These are phyloP conservation scores for Prosapia bicincta DNA, from an alignment of 2,888 invertebrate species.

Conservation along the genomic window DNA sequence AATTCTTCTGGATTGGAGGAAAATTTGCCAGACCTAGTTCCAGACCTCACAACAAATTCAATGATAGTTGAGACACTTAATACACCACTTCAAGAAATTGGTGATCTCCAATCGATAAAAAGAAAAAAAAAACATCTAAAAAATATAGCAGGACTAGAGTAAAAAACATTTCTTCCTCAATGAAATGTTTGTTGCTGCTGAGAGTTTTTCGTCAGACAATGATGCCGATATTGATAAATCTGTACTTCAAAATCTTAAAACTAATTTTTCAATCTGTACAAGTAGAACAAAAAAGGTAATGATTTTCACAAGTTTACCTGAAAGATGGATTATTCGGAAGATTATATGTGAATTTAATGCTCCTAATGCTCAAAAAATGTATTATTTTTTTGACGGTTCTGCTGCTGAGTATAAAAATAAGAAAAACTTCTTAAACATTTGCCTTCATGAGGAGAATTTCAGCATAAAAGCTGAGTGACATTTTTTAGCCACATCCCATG, in stretches of 20 bases:
- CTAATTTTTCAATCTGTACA: constrained; percentile 20
- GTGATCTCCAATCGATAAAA: constrained; percentile 7
- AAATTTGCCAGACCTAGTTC: neutral
- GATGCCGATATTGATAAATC: too few relatives aligned
- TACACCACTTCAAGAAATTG: too few relatives aligned
- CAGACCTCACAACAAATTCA: neutral
- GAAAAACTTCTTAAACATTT: too few relatives aligned
- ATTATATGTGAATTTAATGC: constrained; percentile 12
- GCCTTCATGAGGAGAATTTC: too few relatives aligned
- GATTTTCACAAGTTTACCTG: constrained; percentile 15
- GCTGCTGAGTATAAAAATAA: too few relatives aligned
- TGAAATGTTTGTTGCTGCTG: constrained; percentile 12
- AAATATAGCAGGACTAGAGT: neutral
- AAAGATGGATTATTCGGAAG: constrained; percentile 10
- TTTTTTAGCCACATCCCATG: too few relatives aligned
- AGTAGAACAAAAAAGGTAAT: constrained; percentile 6
- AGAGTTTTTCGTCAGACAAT: constrained; percentile 1
- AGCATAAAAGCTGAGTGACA: too few relatives aligned
- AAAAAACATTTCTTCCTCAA: constrained; percentile 2
- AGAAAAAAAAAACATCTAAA: constrained; percentile 7
- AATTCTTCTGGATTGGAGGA: too few relatives aligned
- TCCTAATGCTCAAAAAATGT: too few relatives aligned
- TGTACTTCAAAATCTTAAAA: too few relatives aligned
- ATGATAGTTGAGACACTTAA: too few relatives aligned
- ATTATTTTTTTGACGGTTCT: too few relatives aligned